Base-by-base conservation (phyloP, 1,140 invertebrate species). In the Eriosoma lanigerum region DNA sequence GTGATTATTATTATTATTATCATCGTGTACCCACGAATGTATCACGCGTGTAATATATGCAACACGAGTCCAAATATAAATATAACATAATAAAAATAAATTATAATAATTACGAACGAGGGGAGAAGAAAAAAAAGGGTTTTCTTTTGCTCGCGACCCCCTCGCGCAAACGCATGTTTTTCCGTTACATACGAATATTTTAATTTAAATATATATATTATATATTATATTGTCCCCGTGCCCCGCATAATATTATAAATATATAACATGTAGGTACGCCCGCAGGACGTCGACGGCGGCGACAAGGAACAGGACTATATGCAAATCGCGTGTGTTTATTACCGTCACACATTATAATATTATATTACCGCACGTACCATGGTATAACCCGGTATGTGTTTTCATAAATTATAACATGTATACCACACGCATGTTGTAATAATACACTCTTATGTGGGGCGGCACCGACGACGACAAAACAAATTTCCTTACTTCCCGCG, bases 311-410 rank as follows among this genome's bases (percentile, higher is more conserved):
- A 38, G 70, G 50, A 38, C 5, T 29, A 15, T 75, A 75, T 75
- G 72, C 50, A 75, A 75, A 75, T 75, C 29, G 32, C 62, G n/a
- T 46, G 29, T 44, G 72, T 75, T 75, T 66, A 66, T 66, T 38
- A 19, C 29, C 12, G 5, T 54, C 17, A 19, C 52, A 19, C 52
- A 19, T 8, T 38, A 38, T 38, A 38, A 38, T 38, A 38, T 38
- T 38, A 38, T 38, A n/a, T n/a, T n/a, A 44, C 32, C 70, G 19
- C 29, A n/a, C 46, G 24, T 46, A 26, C 46, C 21, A 32, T 10
- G 38, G 15, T 32, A 70, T 38, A 38, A 38, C 32, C 32, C 32
- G 32, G 32, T 38, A 38, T 38, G 8, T 38, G 32, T 38, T 38
- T 38, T 38, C 32, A 8, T 38, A 38, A 4, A 38, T 38, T 38